Conservation (phyloP, 2,797 vertebrate genomes). For the Sphenopsis melanotis region DNA sequence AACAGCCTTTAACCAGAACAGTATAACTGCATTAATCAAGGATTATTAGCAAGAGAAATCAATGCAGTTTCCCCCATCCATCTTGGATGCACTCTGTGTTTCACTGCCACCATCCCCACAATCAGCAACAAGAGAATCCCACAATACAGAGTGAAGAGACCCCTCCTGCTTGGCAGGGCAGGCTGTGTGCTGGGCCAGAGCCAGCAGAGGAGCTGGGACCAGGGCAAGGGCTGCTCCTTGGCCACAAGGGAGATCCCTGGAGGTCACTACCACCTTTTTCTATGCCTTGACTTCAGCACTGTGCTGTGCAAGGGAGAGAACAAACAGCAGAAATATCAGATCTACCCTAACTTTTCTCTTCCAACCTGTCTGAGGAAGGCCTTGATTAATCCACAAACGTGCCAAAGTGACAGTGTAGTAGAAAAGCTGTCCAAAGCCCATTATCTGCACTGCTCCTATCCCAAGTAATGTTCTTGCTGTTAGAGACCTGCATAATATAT, state of each 20-base stretch:
- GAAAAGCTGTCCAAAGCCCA: neutral
- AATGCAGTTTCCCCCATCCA: neutral
- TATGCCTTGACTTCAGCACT: neutral
- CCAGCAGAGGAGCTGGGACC: neutral
- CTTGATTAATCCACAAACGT: neutral
- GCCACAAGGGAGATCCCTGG: neutral
- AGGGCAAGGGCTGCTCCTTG: neutral
- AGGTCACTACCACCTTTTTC: neutral
- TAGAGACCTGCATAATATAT: neutral
- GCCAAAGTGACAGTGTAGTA: fast-evolving
- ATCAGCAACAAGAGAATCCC: neutral
- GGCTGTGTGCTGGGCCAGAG: fast-evolving
- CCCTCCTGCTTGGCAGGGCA: neutral
- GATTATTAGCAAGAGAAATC: neutral
- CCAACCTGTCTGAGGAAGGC: neutral
- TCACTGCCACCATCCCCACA: neutral
- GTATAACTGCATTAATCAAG: neutral
- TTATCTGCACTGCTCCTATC: neutral
- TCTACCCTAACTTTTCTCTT: neutral
- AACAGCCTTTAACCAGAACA: neutral
- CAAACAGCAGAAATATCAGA: neutral
- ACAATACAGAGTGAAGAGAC: neutral
- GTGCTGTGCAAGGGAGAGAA: fast-evolving
- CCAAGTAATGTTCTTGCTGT: neutral
- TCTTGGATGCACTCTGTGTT: fast-evolving